Percentiles rank a stretch among this genome's conserved stretches.
Conservation (phyloP, 2,797 vertebrate species). For the Gephyroberyx darwinii region DNA sequence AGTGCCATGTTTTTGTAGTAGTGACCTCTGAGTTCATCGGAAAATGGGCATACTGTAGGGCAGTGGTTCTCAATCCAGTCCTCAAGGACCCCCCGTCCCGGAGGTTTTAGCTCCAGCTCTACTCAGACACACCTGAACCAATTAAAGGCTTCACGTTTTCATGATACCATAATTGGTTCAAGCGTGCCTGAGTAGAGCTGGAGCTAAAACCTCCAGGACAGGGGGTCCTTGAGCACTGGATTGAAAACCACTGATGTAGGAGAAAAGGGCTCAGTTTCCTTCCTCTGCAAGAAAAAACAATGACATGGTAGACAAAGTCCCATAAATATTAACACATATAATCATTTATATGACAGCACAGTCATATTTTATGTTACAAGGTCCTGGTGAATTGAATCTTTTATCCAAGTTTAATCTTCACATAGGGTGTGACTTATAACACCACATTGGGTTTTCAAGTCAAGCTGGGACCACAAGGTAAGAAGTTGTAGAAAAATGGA, state of each 20-base stretch:
- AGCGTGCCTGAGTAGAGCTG: too few species aligned
- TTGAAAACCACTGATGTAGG: too few species aligned
- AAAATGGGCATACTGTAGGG: not conserved
- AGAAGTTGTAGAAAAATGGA: not conserved
- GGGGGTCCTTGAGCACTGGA: too few species aligned
- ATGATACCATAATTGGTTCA: too few species aligned
- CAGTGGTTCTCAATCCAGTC: too few species aligned
- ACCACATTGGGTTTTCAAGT: not conserved
- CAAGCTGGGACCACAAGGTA: not conserved
- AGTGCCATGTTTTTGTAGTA: not conserved
- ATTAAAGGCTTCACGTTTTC: too few species aligned
- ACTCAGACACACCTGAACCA: too few species aligned
- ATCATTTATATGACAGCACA: not conserved
- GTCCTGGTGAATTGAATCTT: not conserved
- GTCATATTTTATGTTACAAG: not conserved
- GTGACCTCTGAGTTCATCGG: constrained; percentile 3
- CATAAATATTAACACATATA: not conserved
- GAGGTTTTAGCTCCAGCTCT: too few species aligned
- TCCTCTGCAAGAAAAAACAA: not conserved
- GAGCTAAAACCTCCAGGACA: too few species aligned
- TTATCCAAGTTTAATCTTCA: constrained; percentile 18
- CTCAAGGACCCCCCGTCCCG: too few species aligned
- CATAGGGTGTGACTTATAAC: not conserved
- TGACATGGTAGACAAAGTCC: not conserved
- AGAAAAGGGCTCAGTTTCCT: not conserved